Conservation (phyloP, 2,888 invertebrate species). For the Athetis lepigone region DNA sequence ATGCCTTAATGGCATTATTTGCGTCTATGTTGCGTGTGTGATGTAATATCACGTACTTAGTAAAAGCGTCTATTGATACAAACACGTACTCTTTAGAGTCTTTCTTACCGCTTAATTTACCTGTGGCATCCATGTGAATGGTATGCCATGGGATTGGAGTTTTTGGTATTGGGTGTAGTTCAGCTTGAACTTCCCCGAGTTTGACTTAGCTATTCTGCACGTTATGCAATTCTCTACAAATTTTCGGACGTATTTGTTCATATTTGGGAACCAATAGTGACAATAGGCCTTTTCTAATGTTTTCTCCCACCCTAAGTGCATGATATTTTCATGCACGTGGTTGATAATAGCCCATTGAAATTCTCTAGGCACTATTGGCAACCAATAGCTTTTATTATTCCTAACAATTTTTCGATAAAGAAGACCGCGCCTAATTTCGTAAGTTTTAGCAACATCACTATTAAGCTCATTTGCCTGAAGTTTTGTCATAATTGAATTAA, state of each 20-base stretch:
- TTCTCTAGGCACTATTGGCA: too few species aligned
- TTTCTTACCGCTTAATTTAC: background rate
- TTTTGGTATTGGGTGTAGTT: constrained; percentile 3
- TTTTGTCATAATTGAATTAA: too few species aligned
- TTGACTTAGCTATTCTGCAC: background rate
- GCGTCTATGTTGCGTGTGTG: background rate
- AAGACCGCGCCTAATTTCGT: too few species aligned
- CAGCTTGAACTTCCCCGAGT: background rate
- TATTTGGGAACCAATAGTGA: background rate
- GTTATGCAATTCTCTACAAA: background rate
- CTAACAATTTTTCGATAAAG: too few species aligned
- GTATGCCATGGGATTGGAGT: constrained; percentile 1
- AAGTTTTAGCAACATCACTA: too few species aligned
- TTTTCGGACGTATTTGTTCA: background rate
- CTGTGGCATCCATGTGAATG: background rate
- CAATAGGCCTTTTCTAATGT: background rate
- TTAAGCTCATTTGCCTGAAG: too few species aligned
- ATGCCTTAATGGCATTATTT: background rate
- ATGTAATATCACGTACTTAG: background rate
- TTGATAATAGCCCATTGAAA: too few species aligned
- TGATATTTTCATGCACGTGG: background rate
- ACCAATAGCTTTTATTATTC: too few species aligned
- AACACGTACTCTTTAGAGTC: background rate
- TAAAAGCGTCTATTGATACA: constrained; percentile 1
- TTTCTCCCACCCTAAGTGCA: background rate